Conservation (phyloP, 2,113 vertebrate genomes). For the Myrmecophaga tridactyla region DNA sequence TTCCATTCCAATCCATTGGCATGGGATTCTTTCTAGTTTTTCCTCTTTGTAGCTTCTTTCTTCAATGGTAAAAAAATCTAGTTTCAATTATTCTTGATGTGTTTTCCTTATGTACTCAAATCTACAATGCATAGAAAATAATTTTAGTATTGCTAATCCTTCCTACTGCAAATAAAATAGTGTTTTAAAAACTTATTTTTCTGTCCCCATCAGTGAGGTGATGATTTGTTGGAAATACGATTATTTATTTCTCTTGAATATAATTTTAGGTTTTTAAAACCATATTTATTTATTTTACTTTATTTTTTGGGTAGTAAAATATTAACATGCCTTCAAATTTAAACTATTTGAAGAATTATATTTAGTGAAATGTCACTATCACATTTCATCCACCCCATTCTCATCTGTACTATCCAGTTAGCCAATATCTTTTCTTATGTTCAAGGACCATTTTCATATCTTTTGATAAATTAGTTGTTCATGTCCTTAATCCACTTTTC, state of each 20-base stretch:
- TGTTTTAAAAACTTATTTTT: background rate
- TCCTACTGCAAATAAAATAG: background rate
- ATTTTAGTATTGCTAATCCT: background rate
- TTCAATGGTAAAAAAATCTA: background rate
- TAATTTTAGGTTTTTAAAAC: background rate
- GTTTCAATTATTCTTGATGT: background rate
- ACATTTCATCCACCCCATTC: background rate
- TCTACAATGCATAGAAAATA: background rate
- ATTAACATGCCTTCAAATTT: background rate
- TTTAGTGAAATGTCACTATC: background rate
- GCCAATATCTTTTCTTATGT: background rate
- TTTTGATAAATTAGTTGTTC: background rate
- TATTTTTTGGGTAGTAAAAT: background rate
- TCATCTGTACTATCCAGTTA: background rate
- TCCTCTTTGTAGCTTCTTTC: background rate
- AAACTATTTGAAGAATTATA: background rate
- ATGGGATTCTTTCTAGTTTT: background rate
- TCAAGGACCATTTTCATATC: background rate
- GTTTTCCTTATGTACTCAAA: background rate
- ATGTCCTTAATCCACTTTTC: background rate
- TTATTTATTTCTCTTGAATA: background rate
- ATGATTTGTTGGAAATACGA: background rate
- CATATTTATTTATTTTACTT: background rate
- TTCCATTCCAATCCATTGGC: too few species aligned
- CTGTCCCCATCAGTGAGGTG: background rate